Evolutionary conservation across 2,797 vertebrate genomes (phyloP).

Genomic region (Bovichtus diacanthus): DNA sequence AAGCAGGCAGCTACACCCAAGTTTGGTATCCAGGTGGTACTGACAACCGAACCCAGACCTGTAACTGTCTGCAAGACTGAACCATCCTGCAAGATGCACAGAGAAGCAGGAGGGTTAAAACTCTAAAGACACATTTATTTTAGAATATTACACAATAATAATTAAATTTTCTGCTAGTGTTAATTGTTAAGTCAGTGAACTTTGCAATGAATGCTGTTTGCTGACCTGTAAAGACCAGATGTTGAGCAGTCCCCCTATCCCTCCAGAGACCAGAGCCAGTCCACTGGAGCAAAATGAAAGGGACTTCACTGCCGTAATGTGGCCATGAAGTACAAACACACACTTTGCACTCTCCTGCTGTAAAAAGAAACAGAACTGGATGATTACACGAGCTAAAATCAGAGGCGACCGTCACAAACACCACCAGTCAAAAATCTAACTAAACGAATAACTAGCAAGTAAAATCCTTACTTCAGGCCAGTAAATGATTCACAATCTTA

Average conservation of each 20-base stretch:
- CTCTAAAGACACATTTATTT: neutral
- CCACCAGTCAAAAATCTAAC: neutral
- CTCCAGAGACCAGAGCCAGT: conserved; percentile 85
- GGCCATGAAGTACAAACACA: conserved; percentile 85
- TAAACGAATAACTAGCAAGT: neutral
- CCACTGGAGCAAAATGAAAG: conserved; percentile 86
- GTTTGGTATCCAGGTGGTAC: conserved; percentile 85
- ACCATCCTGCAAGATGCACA: conserved; percentile 81
- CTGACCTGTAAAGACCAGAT: conserved; percentile 88
- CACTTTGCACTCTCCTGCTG: conserved; percentile 81
- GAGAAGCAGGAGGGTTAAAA: conserved; percentile 12
- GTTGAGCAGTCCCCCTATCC: conserved; percentile 87
- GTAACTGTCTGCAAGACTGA: conserved; percentile 87
- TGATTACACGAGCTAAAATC: neutral
- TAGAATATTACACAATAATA: neutral
- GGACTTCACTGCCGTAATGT: conserved; percentile 87
- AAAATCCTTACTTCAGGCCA: neutral
- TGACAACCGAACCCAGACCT: conserved; percentile 86
- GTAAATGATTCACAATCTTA: too few relatives aligned
- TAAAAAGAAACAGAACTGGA: conserved; percentile 26
- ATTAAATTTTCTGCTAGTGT: neutral
- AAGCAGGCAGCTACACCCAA: conserved; percentile 86
- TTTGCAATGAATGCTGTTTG: conserved; percentile 19
- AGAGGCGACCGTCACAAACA: neutral
- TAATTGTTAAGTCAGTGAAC: neutral